These are phyloP conservation scores for Galerucella calmariensis DNA, from an alignment of 2,888 invertebrate genomes.

Conservation along the genomic window DNA sequence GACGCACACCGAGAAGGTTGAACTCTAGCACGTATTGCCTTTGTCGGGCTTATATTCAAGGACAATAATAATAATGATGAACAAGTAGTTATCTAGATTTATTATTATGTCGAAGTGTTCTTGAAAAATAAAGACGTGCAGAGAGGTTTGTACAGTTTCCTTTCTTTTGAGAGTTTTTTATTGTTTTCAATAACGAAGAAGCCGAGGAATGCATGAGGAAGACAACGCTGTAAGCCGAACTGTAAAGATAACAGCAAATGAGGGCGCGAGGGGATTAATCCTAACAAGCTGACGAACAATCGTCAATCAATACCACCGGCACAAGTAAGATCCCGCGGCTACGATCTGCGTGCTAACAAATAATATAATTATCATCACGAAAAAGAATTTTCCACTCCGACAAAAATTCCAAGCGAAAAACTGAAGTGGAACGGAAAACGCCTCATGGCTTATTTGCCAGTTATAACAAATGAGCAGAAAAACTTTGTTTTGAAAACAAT, in stretches of 20 bases:
- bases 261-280: slow-evolving; percentile 58
- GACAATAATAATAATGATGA: no score
- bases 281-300: slow-evolving; percentile 61
- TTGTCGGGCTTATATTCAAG: no score
- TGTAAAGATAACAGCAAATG: slow-evolving; percentile 53
- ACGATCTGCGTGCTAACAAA: slow-evolving; percentile 56
- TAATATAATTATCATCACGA: slow-evolving; percentile 58
- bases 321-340: slow-evolving; percentile 41
- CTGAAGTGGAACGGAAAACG: slow-evolving; percentile 21
- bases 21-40: no score
- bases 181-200: slow-evolving; percentile 22
- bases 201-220: slow-evolving; percentile 45
- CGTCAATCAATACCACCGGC: slow-evolving; percentile 59
- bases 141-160: not conserved
- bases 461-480: not conserved
- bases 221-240: slow-evolving; percentile 51
- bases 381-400: slow-evolving; percentile 41
- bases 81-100: no score
- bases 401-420: slow-evolving; percentile 35
- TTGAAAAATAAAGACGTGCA: no score
- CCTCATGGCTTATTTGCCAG: slow-evolving; percentile 32
- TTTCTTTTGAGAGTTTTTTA: not conserved
- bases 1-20: no score
- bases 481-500: no score
- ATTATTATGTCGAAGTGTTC: no score